Conservation (phyloP, 2,797 vertebrate species). For the Micropoecilia bifurca region DNA sequence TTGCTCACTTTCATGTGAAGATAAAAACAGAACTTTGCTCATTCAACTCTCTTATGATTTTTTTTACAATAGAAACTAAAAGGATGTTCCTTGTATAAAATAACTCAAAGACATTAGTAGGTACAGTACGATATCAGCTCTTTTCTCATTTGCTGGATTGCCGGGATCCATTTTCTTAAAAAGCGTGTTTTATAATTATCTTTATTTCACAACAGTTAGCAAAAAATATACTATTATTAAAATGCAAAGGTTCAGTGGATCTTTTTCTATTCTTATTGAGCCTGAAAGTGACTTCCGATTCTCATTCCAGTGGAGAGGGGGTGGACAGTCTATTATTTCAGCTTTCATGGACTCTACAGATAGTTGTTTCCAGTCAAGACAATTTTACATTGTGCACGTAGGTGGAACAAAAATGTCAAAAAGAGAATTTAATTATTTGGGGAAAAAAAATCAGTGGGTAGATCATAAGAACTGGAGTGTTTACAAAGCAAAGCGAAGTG, state of each 20-base stretch:
- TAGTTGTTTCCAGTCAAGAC: slow-evolving; percentile 39
- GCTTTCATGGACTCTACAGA: slow-evolving; percentile 52
- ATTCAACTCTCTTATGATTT: background rate
- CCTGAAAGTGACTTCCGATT: background rate
- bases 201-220: background rate
- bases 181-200: background rate
- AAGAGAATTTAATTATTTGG: slow-evolving; percentile 52
- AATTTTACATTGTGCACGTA: slow-evolving; percentile 59
- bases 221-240: background rate
- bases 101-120: background rate
- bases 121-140: background rate
- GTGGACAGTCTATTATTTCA: slow-evolving; percentile 63
- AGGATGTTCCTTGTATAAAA: background rate
- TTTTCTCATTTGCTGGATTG: background rate
- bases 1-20: background rate
- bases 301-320: slow-evolving; percentile 42
- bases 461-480: slow-evolving; percentile 39
- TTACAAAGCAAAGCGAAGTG: slow-evolving; percentile 55
- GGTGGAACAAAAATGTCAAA: slow-evolving; percentile 71
- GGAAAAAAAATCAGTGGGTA: slow-evolving; percentile 38
- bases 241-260: background rate
- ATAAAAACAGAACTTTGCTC: background rate
- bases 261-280: background rate
- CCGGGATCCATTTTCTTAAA: background rate
- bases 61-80: background rate